Percentiles rank a stretch among this genome's conserved stretches.
phyloP scores from a whole-genome alignment of 2,888 invertebrate genomes.

The Drosophila fungiperda region DNA sequence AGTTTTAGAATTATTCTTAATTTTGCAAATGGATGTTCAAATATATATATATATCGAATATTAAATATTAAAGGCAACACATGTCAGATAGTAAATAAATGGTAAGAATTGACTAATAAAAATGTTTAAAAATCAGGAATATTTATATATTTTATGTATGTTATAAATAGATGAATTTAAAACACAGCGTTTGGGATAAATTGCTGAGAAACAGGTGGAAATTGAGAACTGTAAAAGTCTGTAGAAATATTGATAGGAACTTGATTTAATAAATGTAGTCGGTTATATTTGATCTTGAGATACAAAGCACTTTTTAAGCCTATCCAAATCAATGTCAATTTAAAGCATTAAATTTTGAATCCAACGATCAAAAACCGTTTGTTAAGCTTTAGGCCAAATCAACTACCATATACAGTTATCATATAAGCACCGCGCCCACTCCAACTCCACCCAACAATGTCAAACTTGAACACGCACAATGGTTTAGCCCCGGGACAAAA shows the following conservation, averaged over 20 bases:
- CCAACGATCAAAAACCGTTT: conserved; percentile 8
- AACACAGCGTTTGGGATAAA: conserved; percentile 2
- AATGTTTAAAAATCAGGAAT: conserved; percentile 15
- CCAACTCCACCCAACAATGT: conserved; percentile 16
- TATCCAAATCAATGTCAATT: neutral
- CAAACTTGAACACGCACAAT: conserved; percentile 41
- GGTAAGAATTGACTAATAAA: neutral
- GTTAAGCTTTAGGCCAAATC: conserved; percentile 28
- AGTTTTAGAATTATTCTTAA: neutral
- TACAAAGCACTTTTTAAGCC: neutral
- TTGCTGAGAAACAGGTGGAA: conserved; percentile 19
- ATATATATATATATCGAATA: neutral
- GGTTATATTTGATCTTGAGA: neutral
- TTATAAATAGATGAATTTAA: conserved; percentile 12
- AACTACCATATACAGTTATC: conserved; percentile 10
- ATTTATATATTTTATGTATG: neutral
- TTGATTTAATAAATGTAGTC: neutral
- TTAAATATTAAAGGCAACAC: conserved; percentile 13
- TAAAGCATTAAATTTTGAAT: neutral
- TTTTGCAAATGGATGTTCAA: neutral
- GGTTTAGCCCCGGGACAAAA: conserved; percentile 32
- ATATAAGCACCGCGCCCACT: neutral
- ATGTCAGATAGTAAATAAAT: conserved; percentile 16
- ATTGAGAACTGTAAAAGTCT: conserved; percentile 13
- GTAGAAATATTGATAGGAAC: conserved; percentile 8